A percentile compares a stretch with the other conserved stretches of the same genome.
Conservation (phyloP, 2,113 vertebrate species). For the Rhinogobius similis region DNA sequence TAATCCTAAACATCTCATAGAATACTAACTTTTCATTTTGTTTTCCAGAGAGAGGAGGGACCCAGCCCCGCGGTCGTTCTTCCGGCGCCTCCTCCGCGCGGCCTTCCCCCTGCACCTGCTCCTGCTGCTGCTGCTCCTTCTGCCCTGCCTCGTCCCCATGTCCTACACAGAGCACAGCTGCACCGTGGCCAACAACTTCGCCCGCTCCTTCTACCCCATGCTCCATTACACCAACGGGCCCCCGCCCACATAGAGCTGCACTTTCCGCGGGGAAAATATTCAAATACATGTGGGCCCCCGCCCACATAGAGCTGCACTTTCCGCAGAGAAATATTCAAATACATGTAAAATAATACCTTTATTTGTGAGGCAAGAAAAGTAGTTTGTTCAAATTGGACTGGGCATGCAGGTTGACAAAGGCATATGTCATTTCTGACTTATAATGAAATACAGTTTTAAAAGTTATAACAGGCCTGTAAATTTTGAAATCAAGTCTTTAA, state of each 20-base stretch:
- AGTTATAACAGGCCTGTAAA: not conserved
- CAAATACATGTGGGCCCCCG: constrained; percentile 78
- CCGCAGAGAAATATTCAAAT: not conserved
- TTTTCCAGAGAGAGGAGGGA: constrained; percentile 56
- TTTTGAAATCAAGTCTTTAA: not conserved
- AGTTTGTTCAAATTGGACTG: constrained; percentile 1
- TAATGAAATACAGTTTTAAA: not conserved
- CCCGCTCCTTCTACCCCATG: constrained; percentile 92
- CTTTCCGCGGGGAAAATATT: not conserved
- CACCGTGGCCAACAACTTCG: constrained; percentile 88
- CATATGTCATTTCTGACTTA: not conserved
- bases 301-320: constrained; percentile 74
- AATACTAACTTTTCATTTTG: not conserved
- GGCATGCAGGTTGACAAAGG: not conserved
- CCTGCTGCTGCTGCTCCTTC: constrained; percentile 85
- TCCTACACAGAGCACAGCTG: constrained; percentile 87
- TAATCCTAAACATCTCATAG: too few species aligned
- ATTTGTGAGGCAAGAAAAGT: not conserved
- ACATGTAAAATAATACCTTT: not conserved
- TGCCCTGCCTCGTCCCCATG: constrained; percentile 84
- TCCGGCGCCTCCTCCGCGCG: constrained; percentile 82
- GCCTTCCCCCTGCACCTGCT: constrained; percentile 88
- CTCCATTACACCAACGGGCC: constrained; percentile 91
- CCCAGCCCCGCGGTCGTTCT: constrained; percentile 78
- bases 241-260: constrained; percentile 80